Evolutionary conservation across 2,797 vertebrate genomes (phyloP).

Genomic region (Momotus momota): DNA sequence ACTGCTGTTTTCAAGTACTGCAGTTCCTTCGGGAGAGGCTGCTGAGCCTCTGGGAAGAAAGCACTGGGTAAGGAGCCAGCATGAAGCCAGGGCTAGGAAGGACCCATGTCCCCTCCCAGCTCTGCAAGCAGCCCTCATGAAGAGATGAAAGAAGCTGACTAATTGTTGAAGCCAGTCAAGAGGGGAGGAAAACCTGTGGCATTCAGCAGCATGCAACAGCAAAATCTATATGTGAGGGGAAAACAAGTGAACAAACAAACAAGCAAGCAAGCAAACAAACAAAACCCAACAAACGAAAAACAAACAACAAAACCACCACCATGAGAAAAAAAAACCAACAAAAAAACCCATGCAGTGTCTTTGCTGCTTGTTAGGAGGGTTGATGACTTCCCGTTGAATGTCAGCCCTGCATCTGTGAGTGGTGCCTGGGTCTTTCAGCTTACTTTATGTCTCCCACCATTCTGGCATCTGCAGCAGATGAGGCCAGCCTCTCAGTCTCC

Average conservation of each 20-base stretch:
- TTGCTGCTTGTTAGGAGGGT: neutral
- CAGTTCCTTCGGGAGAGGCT: neutral
- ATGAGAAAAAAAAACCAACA: no score
- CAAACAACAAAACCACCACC: neutral
- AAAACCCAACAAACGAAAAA: neutral
- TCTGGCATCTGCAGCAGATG: neutral
- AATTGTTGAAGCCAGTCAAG: neutral
- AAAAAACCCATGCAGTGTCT: neutral
- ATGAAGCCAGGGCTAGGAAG: neutral
- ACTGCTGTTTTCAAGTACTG: neutral
- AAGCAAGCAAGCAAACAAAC: neutral
- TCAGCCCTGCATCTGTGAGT: neutral
- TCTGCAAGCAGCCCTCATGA: neutral
- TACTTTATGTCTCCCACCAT: neutral
- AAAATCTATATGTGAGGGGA: neutral
- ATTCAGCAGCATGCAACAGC: neutral
- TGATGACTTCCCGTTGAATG: neutral
- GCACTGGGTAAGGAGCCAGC: neutral
- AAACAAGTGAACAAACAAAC: neutral
- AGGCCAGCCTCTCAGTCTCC: neutral
- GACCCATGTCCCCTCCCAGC: accelerated
- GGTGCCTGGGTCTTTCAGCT: neutral
- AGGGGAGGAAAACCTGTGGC: neutral
- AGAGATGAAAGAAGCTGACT: neutral
- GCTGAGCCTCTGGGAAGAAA: neutral